Evolutionary conservation across 2,888 invertebrate species (phyloP).

Genomic region (Adineta ricciae): DNA sequence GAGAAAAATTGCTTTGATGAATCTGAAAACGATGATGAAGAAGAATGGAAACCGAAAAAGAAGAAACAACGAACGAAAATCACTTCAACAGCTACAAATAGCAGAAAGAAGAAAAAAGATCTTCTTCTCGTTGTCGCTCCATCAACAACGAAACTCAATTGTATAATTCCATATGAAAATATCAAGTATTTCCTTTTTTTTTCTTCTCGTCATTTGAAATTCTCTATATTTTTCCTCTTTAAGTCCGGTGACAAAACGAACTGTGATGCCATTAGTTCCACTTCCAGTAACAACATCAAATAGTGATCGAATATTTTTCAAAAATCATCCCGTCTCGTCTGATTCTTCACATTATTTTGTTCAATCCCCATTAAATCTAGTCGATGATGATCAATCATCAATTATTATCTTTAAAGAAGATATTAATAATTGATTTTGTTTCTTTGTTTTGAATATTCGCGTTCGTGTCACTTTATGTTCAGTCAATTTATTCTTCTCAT

Average conservation of each 20-base stretch:
- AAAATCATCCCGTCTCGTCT: background rate
- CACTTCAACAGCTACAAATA: background rate
- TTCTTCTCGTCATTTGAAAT: background rate
- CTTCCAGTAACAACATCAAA: background rate
- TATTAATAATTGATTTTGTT: background rate
- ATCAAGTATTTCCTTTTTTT: no score
- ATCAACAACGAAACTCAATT: background rate
- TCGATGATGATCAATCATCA: background rate
- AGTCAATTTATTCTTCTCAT: constrained; percentile 2
- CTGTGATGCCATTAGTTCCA: background rate
- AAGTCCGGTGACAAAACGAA: background rate
- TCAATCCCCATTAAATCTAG: background rate
- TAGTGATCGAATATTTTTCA: background rate
- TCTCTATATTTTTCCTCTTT: background rate
- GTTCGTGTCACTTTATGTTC: background rate
- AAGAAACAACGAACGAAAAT: background rate
- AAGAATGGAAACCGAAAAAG: background rate
- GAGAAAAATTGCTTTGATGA: background rate
- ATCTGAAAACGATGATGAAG: background rate
- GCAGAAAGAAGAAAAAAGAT: background rate
- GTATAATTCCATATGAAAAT: background rate
- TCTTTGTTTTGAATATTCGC: background rate
- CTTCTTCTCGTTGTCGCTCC: background rate
- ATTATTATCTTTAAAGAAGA: background rate
- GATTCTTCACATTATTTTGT: background rate